Percentiles rank a stretch among this genome's conserved stretches.
Conservation (phyloP, 1,140 invertebrate species). For the Sminthurides bifidus region DNA sequence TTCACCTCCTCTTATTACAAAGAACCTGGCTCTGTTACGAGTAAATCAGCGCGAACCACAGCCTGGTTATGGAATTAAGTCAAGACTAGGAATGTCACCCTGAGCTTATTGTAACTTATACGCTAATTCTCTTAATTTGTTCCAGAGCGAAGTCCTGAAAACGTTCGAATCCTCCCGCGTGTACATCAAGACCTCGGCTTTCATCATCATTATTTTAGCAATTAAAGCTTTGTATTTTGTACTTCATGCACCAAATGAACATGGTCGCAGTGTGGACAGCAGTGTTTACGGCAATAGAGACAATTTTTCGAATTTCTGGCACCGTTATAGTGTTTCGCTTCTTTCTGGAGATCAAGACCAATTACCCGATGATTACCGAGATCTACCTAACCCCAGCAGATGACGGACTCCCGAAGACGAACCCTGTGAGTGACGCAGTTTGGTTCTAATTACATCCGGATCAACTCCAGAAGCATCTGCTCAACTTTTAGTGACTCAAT, state of each 20-base stretch:
- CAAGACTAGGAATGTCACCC: too few relatives aligned
- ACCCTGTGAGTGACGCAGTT: slow-evolving; percentile 2
- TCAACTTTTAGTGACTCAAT: too few relatives aligned
- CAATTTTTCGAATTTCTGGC: neutral
- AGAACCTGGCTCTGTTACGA: too few relatives aligned
- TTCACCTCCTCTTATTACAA: too few relatives aligned
- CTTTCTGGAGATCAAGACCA: slow-evolving; percentile 3
- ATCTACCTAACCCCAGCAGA: slow-evolving; percentile 4
- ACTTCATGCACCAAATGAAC: slow-evolving; percentile 2
- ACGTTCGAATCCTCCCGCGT: neutral
- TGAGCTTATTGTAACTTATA: too few relatives aligned
- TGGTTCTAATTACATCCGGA: slow-evolving; percentile 9
- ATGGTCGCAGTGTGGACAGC: neutral
- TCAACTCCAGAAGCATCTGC: too few relatives aligned
- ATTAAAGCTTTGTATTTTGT: slow-evolving; percentile 3
- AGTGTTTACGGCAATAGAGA: neutral
- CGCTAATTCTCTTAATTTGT: too few relatives aligned
- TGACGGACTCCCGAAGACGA: neutral
- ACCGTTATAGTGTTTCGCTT: neutral
- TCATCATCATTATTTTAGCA: neutral
- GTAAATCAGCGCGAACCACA: too few relatives aligned
- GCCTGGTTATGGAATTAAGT: too few relatives aligned
- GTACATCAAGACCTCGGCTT: neutral
- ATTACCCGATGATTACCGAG: neutral
- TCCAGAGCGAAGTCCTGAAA: slow-evolving; percentile 5